Evolutionary conservation across 2,888 invertebrate species (phyloP).

Genomic region (Hypomecis punctinalis): DNA sequence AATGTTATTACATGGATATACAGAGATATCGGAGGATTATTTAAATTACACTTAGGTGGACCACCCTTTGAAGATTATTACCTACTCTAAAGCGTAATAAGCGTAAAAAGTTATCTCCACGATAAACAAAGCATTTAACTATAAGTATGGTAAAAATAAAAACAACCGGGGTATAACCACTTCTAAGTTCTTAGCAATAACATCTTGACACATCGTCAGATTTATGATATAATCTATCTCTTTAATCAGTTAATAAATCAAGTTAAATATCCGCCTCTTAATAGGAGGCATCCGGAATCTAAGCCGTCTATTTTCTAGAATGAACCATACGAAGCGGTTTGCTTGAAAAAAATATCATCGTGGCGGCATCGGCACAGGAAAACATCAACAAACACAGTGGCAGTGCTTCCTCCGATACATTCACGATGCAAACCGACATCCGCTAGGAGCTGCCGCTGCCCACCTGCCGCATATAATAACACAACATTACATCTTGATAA

Average conservation of each 20-base stretch:
- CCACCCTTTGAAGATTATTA: not conserved
- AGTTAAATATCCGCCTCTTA: constrained; percentile 9
- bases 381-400: constrained; percentile 57
- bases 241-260: constrained; percentile 11
- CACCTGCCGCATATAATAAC: constrained; percentile 42
- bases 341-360: constrained; percentile 45
- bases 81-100: not conserved
- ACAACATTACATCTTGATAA: constrained; percentile 40
- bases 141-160: no score
- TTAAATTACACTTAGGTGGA: constrained; percentile 1
- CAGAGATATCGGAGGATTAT: not conserved
- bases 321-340: constrained; percentile 46
- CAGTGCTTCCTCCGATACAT: constrained; percentile 54
- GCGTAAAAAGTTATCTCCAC: no score
- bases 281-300: constrained; percentile 35
- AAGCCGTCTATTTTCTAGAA: constrained; percentile 33
- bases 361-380: constrained; percentile 54
- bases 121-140: no score
- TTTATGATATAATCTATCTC: not conserved
- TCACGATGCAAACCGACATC: constrained; percentile 49
- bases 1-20: not conserved
- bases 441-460: constrained; percentile 44
- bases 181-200: no score
- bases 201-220: no score
- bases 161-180: no score